Percentiles rank a stretch among this genome's conserved stretches.
Evolutionary conservation across 2,797 vertebrate species (phyloP).

Genomic region (Pseudomugil tenellus): DNA sequence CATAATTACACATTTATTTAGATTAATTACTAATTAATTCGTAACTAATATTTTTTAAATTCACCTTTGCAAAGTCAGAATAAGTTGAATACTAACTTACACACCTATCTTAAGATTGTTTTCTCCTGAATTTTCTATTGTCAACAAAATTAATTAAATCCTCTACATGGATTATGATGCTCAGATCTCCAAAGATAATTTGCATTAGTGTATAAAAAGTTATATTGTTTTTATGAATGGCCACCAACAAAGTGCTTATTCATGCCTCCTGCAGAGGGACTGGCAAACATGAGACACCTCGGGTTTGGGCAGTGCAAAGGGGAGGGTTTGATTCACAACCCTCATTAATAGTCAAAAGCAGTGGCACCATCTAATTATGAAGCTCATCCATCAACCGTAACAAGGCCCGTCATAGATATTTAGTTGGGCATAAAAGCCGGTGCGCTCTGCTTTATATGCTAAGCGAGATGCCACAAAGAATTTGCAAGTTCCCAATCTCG

Average conservation of each 20-base stretch:
- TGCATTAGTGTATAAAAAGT: conserved; percentile 1
- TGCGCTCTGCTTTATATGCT: conserved; percentile 89
- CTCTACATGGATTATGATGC: too few species aligned
- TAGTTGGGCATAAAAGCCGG: conserved; percentile 84
- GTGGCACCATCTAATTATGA: conserved; percentile 88
- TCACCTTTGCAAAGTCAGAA: not conserved
- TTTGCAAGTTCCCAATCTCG: conserved; percentile 90
- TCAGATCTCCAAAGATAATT: not conserved
- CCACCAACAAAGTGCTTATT: conserved; percentile 44
- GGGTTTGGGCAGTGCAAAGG: conserved; percentile 45
- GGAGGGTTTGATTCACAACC: conserved; percentile 68
- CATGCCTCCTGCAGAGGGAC: conserved; percentile 37
- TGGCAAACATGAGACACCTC: conserved; percentile 52
- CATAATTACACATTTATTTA: too few species aligned
- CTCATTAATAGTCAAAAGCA: conserved; percentile 82
- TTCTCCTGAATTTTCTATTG: not conserved
- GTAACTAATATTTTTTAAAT: not conserved
- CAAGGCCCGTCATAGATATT: conserved; percentile 91
- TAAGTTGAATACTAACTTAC: not conserved
- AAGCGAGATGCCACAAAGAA: conserved; percentile 87
- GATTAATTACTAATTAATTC: too few species aligned
- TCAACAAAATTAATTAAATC: not conserved
- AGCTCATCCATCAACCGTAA: conserved; percentile 90
- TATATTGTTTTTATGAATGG: conserved; percentile 32
- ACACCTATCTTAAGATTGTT: not conserved